Conservation (phyloP, 2,797 vertebrate genomes). For the Garrulus glandarius region DNA sequence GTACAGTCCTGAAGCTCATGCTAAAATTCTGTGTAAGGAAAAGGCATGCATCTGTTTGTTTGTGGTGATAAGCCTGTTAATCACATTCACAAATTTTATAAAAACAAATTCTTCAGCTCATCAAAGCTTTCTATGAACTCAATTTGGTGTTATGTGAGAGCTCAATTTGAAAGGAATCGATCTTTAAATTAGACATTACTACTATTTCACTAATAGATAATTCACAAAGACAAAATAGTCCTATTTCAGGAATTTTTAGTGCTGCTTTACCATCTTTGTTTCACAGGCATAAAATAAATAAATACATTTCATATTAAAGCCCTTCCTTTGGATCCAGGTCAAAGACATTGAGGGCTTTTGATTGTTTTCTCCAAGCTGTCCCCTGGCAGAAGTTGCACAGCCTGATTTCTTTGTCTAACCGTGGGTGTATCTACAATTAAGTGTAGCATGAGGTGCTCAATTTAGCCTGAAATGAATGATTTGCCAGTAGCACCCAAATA, state of each 20-base stretch:
- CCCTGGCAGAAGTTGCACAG: neutral
- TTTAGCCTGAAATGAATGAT: neutral
- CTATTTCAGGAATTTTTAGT: neutral
- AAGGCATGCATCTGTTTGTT: conserved; percentile 33
- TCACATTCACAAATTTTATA: conserved; percentile 51
- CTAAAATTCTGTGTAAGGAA: neutral
- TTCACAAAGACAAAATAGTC: conserved; percentile 41
- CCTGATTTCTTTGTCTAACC: neutral
- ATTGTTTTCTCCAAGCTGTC: neutral
- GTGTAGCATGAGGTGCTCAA: neutral
- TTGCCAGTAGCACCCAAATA: neutral
- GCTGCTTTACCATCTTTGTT: neutral
- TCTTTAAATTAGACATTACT: conserved; percentile 41
- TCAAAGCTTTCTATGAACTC: conserved; percentile 48
- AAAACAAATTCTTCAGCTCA: conserved; percentile 62
- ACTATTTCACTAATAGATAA: conserved; percentile 15
- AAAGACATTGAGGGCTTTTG: neutral
- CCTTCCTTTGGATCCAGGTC: neutral
- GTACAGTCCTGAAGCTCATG: neutral
- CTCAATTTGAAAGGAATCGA: conserved; percentile 35
- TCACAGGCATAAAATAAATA: neutral
- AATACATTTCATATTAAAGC: neutral
- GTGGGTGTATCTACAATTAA: neutral
- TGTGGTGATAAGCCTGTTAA: conserved; percentile 25
- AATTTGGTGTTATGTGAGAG: neutral